Conservation (phyloP, 2,888 invertebrate species). For the Lasioglossum calceatum region DNA sequence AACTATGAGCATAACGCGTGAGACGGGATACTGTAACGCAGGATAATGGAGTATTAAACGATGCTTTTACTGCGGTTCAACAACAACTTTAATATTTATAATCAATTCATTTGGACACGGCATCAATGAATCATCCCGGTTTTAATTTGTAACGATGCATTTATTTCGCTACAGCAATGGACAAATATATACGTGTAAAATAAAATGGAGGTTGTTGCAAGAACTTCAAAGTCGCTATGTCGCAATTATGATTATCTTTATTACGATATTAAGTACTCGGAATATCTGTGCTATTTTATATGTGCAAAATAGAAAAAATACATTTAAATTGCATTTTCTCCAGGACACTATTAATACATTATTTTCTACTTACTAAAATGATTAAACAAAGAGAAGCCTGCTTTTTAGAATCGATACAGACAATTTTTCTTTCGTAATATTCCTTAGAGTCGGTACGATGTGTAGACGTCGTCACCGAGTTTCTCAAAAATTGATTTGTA, state of each 20-base stretch:
- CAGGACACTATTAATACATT: too few relatives aligned
- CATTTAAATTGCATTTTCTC: too few relatives aligned
- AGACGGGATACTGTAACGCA: slow-evolving; percentile 49
- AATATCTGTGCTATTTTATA: not conserved
- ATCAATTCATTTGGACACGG: slow-evolving; percentile 18
- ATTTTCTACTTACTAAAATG: too few relatives aligned
- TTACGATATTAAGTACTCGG: not conserved
- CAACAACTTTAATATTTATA: slow-evolving; percentile 18
- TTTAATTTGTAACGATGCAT: not conserved
- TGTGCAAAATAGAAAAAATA: too few relatives aligned
- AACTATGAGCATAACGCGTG: slow-evolving; percentile 41
- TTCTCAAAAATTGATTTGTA: too few relatives aligned
- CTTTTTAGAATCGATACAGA: too few relatives aligned
- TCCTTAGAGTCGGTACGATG: too few relatives aligned
- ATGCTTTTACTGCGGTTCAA: slow-evolving; percentile 19
- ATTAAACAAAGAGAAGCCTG: too few relatives aligned
- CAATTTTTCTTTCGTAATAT: too few relatives aligned
- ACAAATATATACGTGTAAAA: not conserved
- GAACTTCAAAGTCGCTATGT: not conserved
- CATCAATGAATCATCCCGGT: not conserved
- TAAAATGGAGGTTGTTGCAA: not conserved
- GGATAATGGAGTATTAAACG: slow-evolving; percentile 71
- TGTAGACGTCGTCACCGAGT: too few relatives aligned
- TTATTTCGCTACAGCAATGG: not conserved
- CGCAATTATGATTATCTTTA: not conserved